Percentiles rank a stretch among this genome's conserved stretches.
These are phyloP conservation scores for Drosophila helvetica DNA, from an alignment of 2,888 invertebrate genomes.

Conservation along the genomic window DNA sequence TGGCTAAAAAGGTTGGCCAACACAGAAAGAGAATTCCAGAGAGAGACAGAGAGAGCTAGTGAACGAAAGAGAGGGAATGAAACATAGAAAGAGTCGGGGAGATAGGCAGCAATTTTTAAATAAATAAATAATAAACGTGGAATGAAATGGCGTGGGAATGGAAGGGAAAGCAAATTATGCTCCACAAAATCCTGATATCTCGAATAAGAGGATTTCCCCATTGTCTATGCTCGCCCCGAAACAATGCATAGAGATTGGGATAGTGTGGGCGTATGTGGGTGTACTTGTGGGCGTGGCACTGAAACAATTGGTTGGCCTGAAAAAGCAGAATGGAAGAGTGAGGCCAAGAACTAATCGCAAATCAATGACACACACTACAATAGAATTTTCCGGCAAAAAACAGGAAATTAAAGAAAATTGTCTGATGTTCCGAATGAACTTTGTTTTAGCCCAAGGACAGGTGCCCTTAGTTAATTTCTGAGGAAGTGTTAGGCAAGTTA, in stretches of 20 bases:
- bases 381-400: neutral
- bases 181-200: slow-evolving; percentile 62
- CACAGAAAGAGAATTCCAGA: slow-evolving; percentile 8
- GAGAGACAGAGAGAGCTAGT: neutral
- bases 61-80: neutral
- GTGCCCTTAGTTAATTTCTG: too few species aligned
- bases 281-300: neutral
- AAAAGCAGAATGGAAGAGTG: neutral
- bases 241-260: neutral
- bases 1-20: slow-evolving; percentile 78
- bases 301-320: slow-evolving; percentile 3
- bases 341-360: neutral
- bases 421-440: too few species aligned
- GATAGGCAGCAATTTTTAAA: slow-evolving; percentile 65
- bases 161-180: slow-evolving; percentile 48
- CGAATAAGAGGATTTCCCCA: slow-evolving; percentile 22
- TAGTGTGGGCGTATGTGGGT: neutral
- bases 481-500: too few species aligned
- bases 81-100: neutral
- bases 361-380: neutral
- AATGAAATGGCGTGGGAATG: slow-evolving; percentile 11
- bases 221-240: slow-evolving; percentile 13
- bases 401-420: neutral
- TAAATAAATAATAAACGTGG: slow-evolving; percentile 74
- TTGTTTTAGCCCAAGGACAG: too few species aligned